Evolutionary conservation across 1,140 invertebrate genomes (phyloP).

Genomic region (Procambarus virginalis): DNA sequence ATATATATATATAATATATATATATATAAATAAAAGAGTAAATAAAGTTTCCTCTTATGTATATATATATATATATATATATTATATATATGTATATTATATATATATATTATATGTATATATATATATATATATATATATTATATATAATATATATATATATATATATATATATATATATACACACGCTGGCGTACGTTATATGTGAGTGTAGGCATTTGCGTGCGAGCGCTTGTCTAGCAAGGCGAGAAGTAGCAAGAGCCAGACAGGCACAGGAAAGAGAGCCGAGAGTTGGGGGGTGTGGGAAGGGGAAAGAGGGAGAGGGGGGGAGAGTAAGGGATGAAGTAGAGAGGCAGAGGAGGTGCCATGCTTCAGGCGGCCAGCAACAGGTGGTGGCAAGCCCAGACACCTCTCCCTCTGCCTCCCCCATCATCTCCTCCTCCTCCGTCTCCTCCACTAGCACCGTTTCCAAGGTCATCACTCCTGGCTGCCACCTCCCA

Average conservation of each 20-base stretch:
- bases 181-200: not conserved
- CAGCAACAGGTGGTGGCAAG: not conserved
- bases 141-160: constrained; percentile 28
- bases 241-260: not conserved
- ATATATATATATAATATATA: no score
- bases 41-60: no score
- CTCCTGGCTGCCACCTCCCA: not conserved
- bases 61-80: no score
- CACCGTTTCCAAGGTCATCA: not conserved
- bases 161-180: not conserved
- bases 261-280: not conserved
- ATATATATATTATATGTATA: constrained; percentile 20
- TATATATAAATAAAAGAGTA: no score
- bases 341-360: not conserved
- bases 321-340: not conserved
- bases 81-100: not conserved
- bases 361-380: not conserved
- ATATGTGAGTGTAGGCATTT: no score
- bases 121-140: constrained; percentile 24
- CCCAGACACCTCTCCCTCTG: not conserved
- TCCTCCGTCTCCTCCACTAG: not conserved
- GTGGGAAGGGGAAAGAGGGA: not conserved
- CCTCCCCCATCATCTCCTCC: not conserved
- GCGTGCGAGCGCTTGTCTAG: no score
- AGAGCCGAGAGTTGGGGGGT: no score